These are phyloP conservation scores for Orchesella cincta DNA, from an alignment of 1,140 invertebrate species.

Conservation along the genomic window DNA sequence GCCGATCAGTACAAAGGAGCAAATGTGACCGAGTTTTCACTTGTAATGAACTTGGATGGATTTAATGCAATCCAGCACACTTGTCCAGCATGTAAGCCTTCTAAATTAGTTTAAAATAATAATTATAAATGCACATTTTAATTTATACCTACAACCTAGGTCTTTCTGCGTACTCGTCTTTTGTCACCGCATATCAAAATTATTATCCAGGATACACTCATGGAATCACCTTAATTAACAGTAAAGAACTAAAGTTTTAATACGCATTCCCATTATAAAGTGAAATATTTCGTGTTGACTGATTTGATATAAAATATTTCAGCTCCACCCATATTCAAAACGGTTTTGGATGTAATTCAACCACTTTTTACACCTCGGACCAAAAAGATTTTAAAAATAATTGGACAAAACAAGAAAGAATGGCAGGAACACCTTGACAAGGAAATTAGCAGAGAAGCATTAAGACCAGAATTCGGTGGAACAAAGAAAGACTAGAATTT, in stretches of 20 bases:
- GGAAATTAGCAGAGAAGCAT: background rate
- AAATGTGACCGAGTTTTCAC: background rate
- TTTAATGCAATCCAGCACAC: background rate
- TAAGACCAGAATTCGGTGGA: background rate
- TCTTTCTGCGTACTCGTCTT: background rate
- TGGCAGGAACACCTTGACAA: background rate
- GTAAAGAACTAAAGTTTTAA: background rate
- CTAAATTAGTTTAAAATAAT: background rate
- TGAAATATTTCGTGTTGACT: background rate
- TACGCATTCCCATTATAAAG: background rate
- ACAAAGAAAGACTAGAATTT: too few species aligned
- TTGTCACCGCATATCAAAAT: background rate
- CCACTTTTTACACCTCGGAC: background rate
- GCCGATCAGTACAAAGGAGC: conserved; percentile 4
- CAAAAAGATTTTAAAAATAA: background rate
- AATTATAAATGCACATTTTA: background rate
- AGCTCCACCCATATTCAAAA: background rate
- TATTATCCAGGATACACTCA: background rate
- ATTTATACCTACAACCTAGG: too few species aligned
- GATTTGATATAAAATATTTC: too few species aligned
- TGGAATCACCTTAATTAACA: background rate
- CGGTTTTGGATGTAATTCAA: background rate
- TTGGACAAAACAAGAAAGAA: background rate
- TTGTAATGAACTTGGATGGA: conserved; percentile 1
- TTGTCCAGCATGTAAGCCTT: background rate